Evolutionary conservation across 2,113 vertebrate species (phyloP).

Genomic region (Seriola quinqueradiata): DNA sequence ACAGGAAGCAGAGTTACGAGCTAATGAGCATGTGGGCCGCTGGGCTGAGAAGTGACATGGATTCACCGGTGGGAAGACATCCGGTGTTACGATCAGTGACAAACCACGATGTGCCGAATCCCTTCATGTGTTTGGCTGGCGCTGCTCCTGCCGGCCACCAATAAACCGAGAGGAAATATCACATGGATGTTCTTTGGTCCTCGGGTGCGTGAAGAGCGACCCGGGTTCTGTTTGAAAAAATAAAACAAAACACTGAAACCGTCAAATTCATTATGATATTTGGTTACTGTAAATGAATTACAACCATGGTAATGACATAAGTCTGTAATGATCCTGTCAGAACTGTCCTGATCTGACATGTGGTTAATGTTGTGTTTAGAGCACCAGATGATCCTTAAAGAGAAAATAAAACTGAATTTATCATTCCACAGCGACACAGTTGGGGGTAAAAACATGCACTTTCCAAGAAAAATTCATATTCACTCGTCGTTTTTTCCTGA

Average conservation of each 20-base stretch:
- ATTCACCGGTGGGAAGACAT: not conserved
- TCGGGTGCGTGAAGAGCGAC: not conserved
- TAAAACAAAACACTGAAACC: not conserved
- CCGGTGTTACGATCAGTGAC: conserved; percentile 5
- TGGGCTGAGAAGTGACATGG: not conserved
- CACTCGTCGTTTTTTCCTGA: too few species aligned
- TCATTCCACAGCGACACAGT: not conserved
- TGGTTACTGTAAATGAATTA: not conserved
- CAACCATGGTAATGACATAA: not conserved
- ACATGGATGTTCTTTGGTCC: not conserved
- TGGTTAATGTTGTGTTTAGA: not conserved
- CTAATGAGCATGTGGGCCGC: conserved; percentile 33
- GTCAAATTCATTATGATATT: not conserved
- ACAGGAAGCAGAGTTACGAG: conserved; percentile 13
- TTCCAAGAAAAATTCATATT: too few species aligned
- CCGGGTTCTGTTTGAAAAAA: not conserved
- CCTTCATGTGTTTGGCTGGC: conserved; percentile 6
- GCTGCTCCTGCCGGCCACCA: not conserved
- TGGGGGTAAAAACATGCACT: too few species aligned
- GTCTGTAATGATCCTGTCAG: too few species aligned
- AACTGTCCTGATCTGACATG: too few species aligned
- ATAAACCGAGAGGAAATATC: not conserved
- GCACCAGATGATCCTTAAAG: not conserved
- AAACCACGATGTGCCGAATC: conserved; percentile 17
- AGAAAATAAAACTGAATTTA: not conserved